Base-by-base conservation (phyloP, 2,888 invertebrate genomes). In the Seladonia tumulorum region DNA sequence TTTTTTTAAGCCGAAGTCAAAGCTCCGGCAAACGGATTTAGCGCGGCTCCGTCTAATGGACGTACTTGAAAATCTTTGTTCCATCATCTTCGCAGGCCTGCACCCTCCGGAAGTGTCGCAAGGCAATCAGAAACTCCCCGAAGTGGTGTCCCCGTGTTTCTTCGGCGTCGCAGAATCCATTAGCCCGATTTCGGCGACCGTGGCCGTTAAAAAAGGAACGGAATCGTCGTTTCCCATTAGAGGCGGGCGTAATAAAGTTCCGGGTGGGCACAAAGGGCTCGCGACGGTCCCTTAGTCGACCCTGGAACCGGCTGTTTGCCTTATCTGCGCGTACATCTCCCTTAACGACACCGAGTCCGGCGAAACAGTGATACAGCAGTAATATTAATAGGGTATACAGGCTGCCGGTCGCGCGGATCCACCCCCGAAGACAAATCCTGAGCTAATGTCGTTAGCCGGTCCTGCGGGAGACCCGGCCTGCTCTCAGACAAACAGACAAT, bases 391-490 rank as follows among this genome's bases (percentile, higher is more conserved):
- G 91, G 86, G 78, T 83, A 78, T 78, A 77, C 76, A 76, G 53
- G 29, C n/a, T 81, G 73, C 70, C 57, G 74, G 79, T 53, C 78
- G 78, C 72, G 75, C 60, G 49, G 53, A 79, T 82, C 80, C 79
- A 87, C 82, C 82, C 88, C 90, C 60, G 82, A 88, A 91, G 92
- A 92, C 91, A 92, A 91, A 92, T 92, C 92, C 88, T 87, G 80
- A 88, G 88, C 86, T 92, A 91, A 91, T 90, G 89, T 92, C 84
- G 90, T 91, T 91, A 91, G 92, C 84, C 77, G 89, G 86, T 91
- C 89, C 90, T 90, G 18, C 83, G 90, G 90, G 91, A 83, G 73
- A 49, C 29, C 79, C 85, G 78, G 82, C 85, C 63, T 80, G 80
- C 79, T 81, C 87, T 85, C 89, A 63, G 82, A 82, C 87, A 91